Conservation (phyloP, 1,140 invertebrate species). For the Coelopa frigida region DNA sequence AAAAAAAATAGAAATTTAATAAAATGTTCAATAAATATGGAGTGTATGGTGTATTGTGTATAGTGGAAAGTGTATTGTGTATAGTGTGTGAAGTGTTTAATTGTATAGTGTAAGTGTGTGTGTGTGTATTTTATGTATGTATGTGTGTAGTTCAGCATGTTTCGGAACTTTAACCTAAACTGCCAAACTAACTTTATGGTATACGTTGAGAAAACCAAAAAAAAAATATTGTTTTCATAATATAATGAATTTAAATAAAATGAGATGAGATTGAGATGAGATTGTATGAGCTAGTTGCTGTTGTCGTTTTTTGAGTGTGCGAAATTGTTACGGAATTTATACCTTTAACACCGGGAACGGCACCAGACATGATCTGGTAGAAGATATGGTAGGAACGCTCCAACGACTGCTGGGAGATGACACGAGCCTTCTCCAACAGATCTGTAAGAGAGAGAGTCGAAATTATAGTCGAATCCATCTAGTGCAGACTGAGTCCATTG, state of each 20-base stretch:
- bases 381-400: conserved; percentile 99
- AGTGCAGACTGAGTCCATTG: no score
- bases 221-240: no score
- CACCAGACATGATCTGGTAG: conserved; percentile 99
- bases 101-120: not conserved
- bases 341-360: conserved; percentile 82
- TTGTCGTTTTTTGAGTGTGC: not conserved
- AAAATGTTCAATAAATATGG: not conserved
- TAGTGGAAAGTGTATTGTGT: no score
- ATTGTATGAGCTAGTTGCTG: not conserved
- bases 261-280: conserved; percentile 8
- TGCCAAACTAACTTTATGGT: no score
- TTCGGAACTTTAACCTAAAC: no score
- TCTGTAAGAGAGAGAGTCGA: conserved; percentile 55
- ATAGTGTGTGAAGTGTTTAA: not conserved
- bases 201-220: no score
- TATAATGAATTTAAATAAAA: no score
- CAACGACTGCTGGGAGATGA: conserved; percentile 96
- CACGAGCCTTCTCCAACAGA: conserved; percentile 99
- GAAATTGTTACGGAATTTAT: conserved; percentile 31
- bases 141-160: not conserved
- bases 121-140: not conserved
- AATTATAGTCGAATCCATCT: no score
- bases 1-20: conserved; percentile 1
- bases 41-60: not conserved